Evolutionary conservation across 1,140 invertebrate species (phyloP).

Genomic region (Heterodera carotae): DNA sequence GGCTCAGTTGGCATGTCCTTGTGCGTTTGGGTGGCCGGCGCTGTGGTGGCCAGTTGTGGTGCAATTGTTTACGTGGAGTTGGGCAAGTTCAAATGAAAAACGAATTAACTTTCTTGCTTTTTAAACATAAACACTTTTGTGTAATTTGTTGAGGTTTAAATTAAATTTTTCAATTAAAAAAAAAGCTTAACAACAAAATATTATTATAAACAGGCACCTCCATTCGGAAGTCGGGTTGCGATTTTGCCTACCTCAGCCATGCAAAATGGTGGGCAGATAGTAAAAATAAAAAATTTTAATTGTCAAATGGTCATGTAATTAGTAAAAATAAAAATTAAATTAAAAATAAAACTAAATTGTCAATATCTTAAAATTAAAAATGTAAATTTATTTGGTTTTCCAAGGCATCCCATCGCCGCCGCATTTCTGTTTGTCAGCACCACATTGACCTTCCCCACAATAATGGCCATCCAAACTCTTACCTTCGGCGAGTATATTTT

Average conservation of each 20-base stretch:
- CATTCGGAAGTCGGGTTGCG: conserved; percentile 58
- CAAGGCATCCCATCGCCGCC: conserved; percentile 58
- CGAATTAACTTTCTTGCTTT: too few species aligned
- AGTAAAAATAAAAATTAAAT: conserved; percentile 25
- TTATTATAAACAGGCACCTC: conserved; percentile 51
- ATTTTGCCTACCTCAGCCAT: conserved; percentile 60
- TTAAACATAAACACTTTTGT: neutral
- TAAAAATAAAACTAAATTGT: conserved; percentile 17
- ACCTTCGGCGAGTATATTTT: conserved; percentile 61
- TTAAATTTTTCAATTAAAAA: too few species aligned
- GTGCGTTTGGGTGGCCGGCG: conserved; percentile 51
- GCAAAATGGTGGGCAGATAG: conserved; percentile 52
- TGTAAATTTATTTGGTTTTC: conserved; percentile 14
- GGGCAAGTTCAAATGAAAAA: conserved; percentile 2
- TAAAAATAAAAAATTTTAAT: conserved; percentile 14
- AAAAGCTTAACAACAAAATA: conserved; percentile 1
- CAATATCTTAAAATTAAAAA: too few species aligned
- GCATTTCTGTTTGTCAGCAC: conserved; percentile 58
- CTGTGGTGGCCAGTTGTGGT: conserved; percentile 59
- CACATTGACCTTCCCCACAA: conserved; percentile 55
- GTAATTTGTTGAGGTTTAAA: neutral
- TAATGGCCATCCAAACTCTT: conserved; percentile 57
- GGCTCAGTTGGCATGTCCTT: conserved; percentile 60
- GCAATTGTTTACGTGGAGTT: conserved; percentile 59
- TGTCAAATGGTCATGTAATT: too few species aligned